Base-by-base conservation (phyloP, 53 echinoderm and acorn worm genomes). In the Stichopus horrens region DNA sequence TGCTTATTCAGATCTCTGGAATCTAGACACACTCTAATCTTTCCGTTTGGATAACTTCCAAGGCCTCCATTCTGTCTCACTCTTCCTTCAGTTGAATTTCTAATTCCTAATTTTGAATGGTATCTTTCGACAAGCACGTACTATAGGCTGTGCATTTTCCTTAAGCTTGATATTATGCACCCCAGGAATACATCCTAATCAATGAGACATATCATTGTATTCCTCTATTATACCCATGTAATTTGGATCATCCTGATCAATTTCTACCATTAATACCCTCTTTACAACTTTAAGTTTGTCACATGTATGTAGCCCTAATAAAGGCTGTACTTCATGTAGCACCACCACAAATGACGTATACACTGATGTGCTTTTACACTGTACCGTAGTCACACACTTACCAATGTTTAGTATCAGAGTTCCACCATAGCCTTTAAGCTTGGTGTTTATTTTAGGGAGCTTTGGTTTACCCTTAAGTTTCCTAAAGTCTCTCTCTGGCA, bases 21-120 rank as follows among this genome's bases (percentile, higher is more conserved):
- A 57, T 93, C 93, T 51, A 93, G 82, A 58, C 91, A 93, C 5
- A 93, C 91, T 13, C 91, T 55, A 13, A 93, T 51, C 23, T 90
- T 82, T 10, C 90, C 86, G 22, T 88, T 89, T n/a, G n/a, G n/a
- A n/a, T n/a, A n/a, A n/a, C n/a, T n/a, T n/a, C n/a, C n/a, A n/a
- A n/a, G n/a, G n/a, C n/a, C n/a, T n/a, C n/a, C n/a, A n/a, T n/a
- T n/a, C n/a, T n/a, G n/a, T n/a, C n/a, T n/a, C n/a, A n/a, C n/a
- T 51, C 88, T 93, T 90, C 81, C 90, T 83, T n/a, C n/a, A n/a
- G n/a, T n/a, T n/a, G n/a, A 92, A 80, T 82, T 4, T 90, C 82
- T 71, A 66, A n/a, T n/a, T n/a, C n/a, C n/a, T n/a, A n/a, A n/a
- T 65, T n/a, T n/a, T n/a, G n/a, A n/a, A n/a, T n/a, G n/a, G n/a